Base-by-base conservation (phyloP, 2,113 vertebrate species). In the Myiagra hebetior region DNA sequence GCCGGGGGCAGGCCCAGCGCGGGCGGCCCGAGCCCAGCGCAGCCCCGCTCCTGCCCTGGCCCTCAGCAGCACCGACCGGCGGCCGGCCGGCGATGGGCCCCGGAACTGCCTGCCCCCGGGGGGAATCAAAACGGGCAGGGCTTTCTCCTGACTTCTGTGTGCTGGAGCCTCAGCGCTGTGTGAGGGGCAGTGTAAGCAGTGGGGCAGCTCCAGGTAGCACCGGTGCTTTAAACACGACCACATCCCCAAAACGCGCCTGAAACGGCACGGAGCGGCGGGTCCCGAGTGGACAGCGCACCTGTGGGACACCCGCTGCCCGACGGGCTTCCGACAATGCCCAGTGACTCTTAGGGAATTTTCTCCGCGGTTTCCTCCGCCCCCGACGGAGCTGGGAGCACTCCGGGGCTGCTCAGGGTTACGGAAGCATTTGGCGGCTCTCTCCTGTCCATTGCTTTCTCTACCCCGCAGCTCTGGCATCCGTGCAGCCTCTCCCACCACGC, bases 151-250 rank as follows among this genome's bases (percentile, higher is more conserved):
- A 37, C 42, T 15, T 23, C 14, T 14, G 1, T 26, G 67, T 11
- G 35, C 18, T 26, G 15, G 5, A 37, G 55, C 21, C 46, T 11
- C 47, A 15, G 49, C 5, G 3, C 4, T 12, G 42, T 6, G 7
- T 0, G 28, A 35, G 15, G 52, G 3, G 37, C 18, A 21, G 3
- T 0, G 9, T 1, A 6, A 35, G 41, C 65, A 7, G 67, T 0
- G 12, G 30, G 4, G 22, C 62, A 24, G 50, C 46, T 23, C 46
- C 55, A 20, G 37, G 18, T 15, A 59, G 60, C 55, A 7, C 7
- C 5, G 49, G 6, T 26, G 46, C 65, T 67, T 11, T 53, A 2
- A 20, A 35, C 31, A 15, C 1, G 3, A 27, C 11, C 44, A 1
- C 13, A 3, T n/a, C 41, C 9, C 46, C 50, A 20, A 46, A 52